These are phyloP conservation scores for Brachypteracias leptosomus DNA, from an alignment of 2,113 vertebrate genomes.

Conservation along the genomic window DNA sequence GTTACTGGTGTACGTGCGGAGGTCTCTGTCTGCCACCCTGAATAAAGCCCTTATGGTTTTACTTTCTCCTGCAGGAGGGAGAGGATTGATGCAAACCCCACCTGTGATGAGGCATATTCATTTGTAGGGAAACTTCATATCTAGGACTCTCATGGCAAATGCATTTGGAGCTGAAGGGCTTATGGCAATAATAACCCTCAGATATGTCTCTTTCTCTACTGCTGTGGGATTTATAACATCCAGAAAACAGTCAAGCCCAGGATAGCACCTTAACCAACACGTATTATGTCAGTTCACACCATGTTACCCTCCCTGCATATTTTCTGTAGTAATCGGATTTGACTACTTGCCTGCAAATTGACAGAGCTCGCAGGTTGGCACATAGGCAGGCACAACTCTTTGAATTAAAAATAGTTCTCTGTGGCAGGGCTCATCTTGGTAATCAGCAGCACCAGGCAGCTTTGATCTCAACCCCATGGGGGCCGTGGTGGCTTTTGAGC, in stretches of 20 bases:
- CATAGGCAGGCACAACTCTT: neutral
- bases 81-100: neutral
- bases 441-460: neutral
- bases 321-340: neutral
- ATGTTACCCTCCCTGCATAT: neutral
- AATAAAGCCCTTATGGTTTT: neutral
- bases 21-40: neutral
- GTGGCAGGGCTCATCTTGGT: neutral
- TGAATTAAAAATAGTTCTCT: constrained; percentile 21
- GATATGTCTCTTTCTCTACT: neutral
- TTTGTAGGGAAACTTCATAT: neutral
- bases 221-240: constrained; percentile 12
- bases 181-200: neutral
- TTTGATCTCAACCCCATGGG: neutral
- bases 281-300: constrained; percentile 19
- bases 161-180: neutral
- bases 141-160: neutral
- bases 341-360: neutral
- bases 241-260: neutral
- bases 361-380: neutral
- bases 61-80: neutral
- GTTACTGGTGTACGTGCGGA: no score
- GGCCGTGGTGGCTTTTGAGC: fast-evolving
- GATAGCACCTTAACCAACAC: neutral
- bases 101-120: fast-evolving